Evolutionary conservation across 2,888 invertebrate genomes (phyloP), one percentile per base, ranked within the genome.

Genomic region (Psylliodes chrysocephalus): DNA sequence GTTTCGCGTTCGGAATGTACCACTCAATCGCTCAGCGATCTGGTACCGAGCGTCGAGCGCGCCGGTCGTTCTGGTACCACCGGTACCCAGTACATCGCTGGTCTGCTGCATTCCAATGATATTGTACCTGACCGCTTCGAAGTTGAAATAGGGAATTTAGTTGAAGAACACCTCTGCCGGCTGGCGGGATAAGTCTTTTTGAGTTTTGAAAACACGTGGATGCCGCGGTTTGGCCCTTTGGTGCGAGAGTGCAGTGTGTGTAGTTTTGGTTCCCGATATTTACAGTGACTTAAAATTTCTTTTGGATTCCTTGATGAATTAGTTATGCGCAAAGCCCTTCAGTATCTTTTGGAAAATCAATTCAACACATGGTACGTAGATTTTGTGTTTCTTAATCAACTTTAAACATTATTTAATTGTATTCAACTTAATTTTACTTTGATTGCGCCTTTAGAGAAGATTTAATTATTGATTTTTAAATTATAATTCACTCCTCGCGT

Each of bases 111-210:
- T 82, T 82, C 82, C 82, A 70, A 74, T 78, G 79, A 80, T 81
- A 78, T 79, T 81, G 80, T 82, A 81, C 81, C 80, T 81, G 81
- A 81, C 81, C 81, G 81, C 79, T 79, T 76, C 75, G 72, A 76
- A 80, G 78, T 78, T 77, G 76, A 79, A 78, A 78, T 77, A 75
- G 78, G 78, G 76, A 79, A 76, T 80, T 78, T 75, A 80, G 81
- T 80, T 73, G 79, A 78, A 77, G 78, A 77, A 78, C 75, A 76
- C 75, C 78, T 77, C 73, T 71, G 80, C 78, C 80, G 80, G 81
- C 74, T 67, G 77, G 72, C 71, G 73, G 72, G 71, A 68, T 68
- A 64, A 60, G 69, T 66, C 68, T 68, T 69, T 71, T 68, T 63
- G 70, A 70, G 66, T 71, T 75, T 70, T 68, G 68, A 70, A 72